Evolutionary conservation across 2,113 vertebrate genomes (phyloP), one percentile per base, ranked within the genome.

Genomic region (Cricetomys ansorgei): DNA sequence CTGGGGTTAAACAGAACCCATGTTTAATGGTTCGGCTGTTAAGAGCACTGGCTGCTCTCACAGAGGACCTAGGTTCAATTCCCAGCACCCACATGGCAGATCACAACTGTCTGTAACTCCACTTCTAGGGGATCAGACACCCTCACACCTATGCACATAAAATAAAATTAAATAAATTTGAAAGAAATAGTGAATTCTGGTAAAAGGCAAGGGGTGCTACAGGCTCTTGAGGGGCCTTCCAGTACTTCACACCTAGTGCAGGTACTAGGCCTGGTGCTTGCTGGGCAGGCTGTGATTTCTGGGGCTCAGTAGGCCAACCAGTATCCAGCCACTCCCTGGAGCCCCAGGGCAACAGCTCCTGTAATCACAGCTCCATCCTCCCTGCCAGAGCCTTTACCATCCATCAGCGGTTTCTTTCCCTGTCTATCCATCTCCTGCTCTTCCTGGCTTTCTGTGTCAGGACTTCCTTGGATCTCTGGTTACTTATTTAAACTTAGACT

Each of bases 351-450:
- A 15, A 37, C 81, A 19, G 40, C 62, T 84, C 34, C 15, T 37
- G n/a, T 53, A 48, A 13, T 21, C 40, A 9, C 4, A 3, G 0
- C 37, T 23, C 31, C 55, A 25, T 64, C 12, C 25, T 29, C 19
- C n/a, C 15, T 13, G 48, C 9, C n/a, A 5, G 1, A 13, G 15
- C 43, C 25, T 25, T 69, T n/a, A 3, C 0, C 1, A 2, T 29
- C 86, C 62, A 21, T 37, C 79, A 53, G 5, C n/a, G 16, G 67
- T 19, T 31, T 62, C 48, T 31, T 50, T 48, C 43, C 70, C n/a
- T 4, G n/a, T 50, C 40, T 37, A 0, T 31, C 16, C 31, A 85
- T 43, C 43, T 34, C 57, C 59, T 45, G 15, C 53, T 55, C 62
- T 13, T 4, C 59, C 57, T 27, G 29, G 13, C 13, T 11, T 37